Evolutionary conservation across 2,113 vertebrate species (phyloP), one percentile per base, ranked within the genome.

Genomic region (Channa argus): DNA sequence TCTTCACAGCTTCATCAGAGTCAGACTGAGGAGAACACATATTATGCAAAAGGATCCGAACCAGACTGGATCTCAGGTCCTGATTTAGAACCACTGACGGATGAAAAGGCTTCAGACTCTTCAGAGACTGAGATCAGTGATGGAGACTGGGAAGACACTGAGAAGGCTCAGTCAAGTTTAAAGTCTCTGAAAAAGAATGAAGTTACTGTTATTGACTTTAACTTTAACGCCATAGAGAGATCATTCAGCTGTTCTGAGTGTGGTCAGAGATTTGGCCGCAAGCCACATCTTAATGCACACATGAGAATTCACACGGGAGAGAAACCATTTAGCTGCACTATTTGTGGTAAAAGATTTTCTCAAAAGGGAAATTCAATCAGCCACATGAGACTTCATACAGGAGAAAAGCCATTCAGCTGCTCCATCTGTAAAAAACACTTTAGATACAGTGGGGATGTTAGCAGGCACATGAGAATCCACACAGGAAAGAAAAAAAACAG

Each of bases 391-490:
- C 39, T 74, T 12, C 89, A 90, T 38, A 77, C 85, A 0, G 68
- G 70, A 11, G 75, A 86, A 34, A 75, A 63, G 51, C 77, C 77
- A 0, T 75, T 78, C 54, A 36, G 3, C 50, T 91, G 89, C 14
- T 39, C 72, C 0, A 5, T 55, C 9, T 91, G 88, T 5, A 37
- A 49, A 2, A 89, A 82, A 14, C 58, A 0, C 0, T 89, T 89
- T 8, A 47, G 47, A 1, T 70, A 67, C 7, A 61, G 65, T 2
- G 65, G 60, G 0, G 55, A 85, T 0, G 77, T 87, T 1, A 75
- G 59, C 34, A 8, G 77, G 6, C 88, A 89, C 63, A 74, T 83
- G 56, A 83, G 62, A n/a, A 63, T 77, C 68, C 88, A 86, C 55
- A 46, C 69, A 2, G 61, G 72, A 8, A 51, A 63, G 64, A 80